Percentiles rank a stretch among this genome's conserved stretches.
Evolutionary conservation across 2,113 vertebrate genomes (phyloP).

Genomic region (Ranitomeya imitator): DNA sequence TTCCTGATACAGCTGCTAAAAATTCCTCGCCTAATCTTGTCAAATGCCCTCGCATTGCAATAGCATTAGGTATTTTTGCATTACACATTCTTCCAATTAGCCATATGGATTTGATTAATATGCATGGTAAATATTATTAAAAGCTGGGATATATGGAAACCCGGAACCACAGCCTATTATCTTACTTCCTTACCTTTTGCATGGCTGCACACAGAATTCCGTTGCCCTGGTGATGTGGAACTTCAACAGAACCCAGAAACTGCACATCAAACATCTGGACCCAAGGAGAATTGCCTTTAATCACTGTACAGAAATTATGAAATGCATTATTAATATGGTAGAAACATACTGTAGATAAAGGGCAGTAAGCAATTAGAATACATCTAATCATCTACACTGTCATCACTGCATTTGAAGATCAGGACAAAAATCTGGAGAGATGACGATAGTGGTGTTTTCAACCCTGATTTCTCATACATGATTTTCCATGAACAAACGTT

Average conservation of each 20-base stretch:
- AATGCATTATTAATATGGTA: background rate
- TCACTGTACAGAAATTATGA: background rate
- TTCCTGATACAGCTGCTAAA: background rate
- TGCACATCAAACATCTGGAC: slow-evolving; percentile 89
- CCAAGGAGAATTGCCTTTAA: slow-evolving; percentile 90
- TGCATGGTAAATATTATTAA: background rate
- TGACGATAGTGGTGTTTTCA: too few relatives aligned
- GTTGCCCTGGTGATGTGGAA: slow-evolving; percentile 94
- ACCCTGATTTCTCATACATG: too few relatives aligned
- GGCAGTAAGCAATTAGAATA: background rate
- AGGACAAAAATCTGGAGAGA: too few relatives aligned
- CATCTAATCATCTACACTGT: background rate
- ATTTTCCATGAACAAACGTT: too few relatives aligned
- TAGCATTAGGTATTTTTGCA: background rate
- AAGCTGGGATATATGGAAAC: background rate
- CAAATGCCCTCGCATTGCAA: background rate
- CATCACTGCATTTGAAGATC: too few relatives aligned
- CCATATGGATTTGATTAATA: background rate
- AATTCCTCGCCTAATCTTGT: background rate
- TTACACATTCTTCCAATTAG: background rate
- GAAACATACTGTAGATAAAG: background rate
- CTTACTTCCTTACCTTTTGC: slow-evolving; percentile 83
- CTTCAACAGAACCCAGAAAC: slow-evolving; percentile 95
- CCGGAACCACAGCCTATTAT: background rate
- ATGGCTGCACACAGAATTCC: slow-evolving; percentile 94